Conservation (phyloP, 2,888 invertebrate species). For the Drosophila gaucha region DNA sequence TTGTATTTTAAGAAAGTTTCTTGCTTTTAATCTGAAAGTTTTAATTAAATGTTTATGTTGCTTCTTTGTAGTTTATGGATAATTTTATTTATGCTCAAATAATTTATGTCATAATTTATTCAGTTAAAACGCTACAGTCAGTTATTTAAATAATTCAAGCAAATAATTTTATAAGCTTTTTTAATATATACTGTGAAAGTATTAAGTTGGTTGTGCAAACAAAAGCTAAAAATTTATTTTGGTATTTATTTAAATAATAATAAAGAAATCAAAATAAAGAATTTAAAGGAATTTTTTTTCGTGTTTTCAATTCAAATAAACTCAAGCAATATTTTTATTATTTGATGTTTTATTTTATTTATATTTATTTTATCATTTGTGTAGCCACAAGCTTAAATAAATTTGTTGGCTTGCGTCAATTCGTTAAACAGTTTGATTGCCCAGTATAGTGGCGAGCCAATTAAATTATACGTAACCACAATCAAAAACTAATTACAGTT, state of each 20-base stretch:
- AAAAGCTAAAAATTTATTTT: background rate
- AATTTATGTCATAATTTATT: constrained; percentile 15
- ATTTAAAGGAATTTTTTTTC: background rate
- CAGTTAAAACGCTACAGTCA: background rate
- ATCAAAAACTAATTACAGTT: constrained; percentile 51
- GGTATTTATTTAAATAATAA: background rate
- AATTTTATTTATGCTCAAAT: constrained; percentile 29
- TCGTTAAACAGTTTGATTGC: background rate
- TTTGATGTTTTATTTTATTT: background rate
- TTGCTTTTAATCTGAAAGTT: constrained; percentile 41
- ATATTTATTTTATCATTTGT: background rate
- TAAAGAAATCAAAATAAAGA: background rate
- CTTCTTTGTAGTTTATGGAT: constrained; percentile 11
- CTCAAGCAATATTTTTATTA: background rate
- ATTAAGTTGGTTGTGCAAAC: too few species aligned
- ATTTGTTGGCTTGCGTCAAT: background rate
- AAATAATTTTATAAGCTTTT: too few species aligned
- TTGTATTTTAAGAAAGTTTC: constrained; percentile 6
- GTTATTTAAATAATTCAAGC: background rate
- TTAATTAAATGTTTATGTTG: constrained; percentile 44
- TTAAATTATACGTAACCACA: constrained; percentile 52
- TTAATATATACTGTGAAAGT: too few species aligned
- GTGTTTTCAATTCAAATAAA: background rate
- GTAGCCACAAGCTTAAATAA: background rate
- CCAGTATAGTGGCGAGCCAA: constrained; percentile 28